These are phyloP conservation scores for Planiliza haematocheilus DNA, from an alignment of 2,113 vertebrate genomes.

Conservation along the genomic window DNA sequence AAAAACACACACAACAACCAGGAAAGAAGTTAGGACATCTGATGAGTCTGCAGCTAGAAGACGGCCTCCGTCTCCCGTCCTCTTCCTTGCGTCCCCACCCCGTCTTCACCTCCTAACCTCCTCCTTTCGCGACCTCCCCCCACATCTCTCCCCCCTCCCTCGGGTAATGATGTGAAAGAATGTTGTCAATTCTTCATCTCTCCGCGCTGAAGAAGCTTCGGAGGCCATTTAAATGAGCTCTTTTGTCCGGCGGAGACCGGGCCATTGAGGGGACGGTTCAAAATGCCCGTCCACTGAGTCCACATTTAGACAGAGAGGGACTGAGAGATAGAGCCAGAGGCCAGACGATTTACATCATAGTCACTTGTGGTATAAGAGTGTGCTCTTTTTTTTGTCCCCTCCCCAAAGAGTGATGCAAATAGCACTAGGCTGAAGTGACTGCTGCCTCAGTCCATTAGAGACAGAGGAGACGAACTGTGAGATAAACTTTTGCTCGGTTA, in stretches of 20 bases:
- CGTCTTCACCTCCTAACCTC: slow-evolving; percentile 67
- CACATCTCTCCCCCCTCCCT: slow-evolving; percentile 76
- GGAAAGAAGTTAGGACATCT: slow-evolving; percentile 65
- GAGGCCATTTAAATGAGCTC: slow-evolving; percentile 85
- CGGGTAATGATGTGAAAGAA: slow-evolving; percentile 87
- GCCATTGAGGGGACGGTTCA: slow-evolving; percentile 80
- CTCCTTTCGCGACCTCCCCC: slow-evolving; percentile 53
- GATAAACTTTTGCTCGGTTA: slow-evolving; percentile 3
- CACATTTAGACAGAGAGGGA: slow-evolving; percentile 73
- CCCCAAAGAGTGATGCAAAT: slow-evolving; percentile 43
- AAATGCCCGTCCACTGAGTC: slow-evolving; percentile 79
- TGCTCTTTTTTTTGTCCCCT: slow-evolving; percentile 31
- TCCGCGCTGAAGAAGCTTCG: slow-evolving; percentile 80
- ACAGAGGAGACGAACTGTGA: neutral
- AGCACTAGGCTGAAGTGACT: slow-evolving; percentile 25
- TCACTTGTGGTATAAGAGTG: slow-evolving; percentile 59
- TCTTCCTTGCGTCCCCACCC: neutral
- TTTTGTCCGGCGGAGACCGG: slow-evolving; percentile 77
- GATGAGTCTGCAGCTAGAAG: slow-evolving; percentile 59
- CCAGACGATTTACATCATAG: slow-evolving; percentile 79
- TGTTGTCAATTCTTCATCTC: slow-evolving; percentile 84
- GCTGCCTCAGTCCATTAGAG: slow-evolving; percentile 24
- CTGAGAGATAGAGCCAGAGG: slow-evolving; percentile 50
- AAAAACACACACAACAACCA: slow-evolving; percentile 56
- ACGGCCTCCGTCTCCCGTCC: slow-evolving; percentile 51